phyloP scores from a whole-genome alignment of 2,113 vertebrate genomes.

The Coturnix japonica region DNA sequence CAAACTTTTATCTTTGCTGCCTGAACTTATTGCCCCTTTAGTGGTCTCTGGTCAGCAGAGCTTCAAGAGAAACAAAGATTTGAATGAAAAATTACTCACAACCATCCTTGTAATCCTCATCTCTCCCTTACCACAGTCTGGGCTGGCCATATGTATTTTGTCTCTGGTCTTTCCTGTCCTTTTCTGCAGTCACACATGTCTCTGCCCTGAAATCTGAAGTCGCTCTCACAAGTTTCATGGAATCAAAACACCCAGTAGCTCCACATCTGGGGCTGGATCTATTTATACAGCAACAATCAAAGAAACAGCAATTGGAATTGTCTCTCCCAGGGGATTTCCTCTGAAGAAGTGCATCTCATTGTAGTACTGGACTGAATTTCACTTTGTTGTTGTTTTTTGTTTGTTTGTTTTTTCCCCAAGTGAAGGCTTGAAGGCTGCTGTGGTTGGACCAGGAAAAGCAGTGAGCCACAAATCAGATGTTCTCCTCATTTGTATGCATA shows the following conservation, averaged over 20 bases:
- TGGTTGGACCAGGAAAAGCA: background rate
- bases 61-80: background rate
- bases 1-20: background rate
- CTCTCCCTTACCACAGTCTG: background rate
- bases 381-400: too few species aligned
- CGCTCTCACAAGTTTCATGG: background rate
- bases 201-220: background rate
- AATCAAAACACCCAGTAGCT: background rate
- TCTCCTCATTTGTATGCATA: background rate
- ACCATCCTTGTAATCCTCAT: background rate
- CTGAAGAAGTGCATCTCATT: background rate
- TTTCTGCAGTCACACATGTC: background rate
- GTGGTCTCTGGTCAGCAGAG: background rate
- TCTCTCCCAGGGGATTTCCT: background rate
- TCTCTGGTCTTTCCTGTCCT: background rate
- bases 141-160: background rate
- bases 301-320: background rate
- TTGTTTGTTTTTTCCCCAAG: background rate
- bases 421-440: background rate
- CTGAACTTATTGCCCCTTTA: background rate
- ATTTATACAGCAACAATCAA: background rate
- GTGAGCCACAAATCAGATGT: fast-evolving
- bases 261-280: background rate
- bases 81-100: background rate
- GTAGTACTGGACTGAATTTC: background rate